phyloP scores from a whole-genome alignment of 2,888 invertebrate genomes.

The Trichopoda pennipes region DNA sequence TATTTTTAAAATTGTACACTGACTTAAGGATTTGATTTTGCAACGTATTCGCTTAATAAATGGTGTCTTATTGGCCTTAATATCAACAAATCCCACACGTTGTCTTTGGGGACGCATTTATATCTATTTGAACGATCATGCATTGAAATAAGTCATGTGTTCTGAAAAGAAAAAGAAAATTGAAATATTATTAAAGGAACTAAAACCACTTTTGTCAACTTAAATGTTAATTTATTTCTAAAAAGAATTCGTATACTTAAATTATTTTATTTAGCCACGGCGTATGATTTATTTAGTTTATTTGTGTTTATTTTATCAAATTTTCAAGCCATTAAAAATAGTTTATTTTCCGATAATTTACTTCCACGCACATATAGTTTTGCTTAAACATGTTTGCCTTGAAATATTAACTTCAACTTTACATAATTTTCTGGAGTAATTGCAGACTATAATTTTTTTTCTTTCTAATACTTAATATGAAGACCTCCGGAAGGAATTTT shows the following conservation, averaged over 20 bases:
- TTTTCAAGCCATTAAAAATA: no score
- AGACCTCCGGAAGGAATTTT: slow-evolving; percentile 51
- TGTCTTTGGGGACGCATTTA: slow-evolving; percentile 79
- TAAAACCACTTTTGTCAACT: not conserved
- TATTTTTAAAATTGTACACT: slow-evolving; percentile 30
- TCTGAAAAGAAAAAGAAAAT: slow-evolving; percentile 51
- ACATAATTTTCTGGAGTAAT: slow-evolving; percentile 4
- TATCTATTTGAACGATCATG: slow-evolving; percentile 72
- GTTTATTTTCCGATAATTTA: no score
- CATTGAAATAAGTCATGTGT: slow-evolving; percentile 70
- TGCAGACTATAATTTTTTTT: slow-evolving; percentile 4
- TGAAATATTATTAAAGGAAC: not conserved
- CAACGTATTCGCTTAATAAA: slow-evolving; percentile 78
- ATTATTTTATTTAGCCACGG: not conserved
- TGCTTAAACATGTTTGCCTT: not conserved
- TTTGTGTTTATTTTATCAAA: not conserved
- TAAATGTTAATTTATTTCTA: not conserved
- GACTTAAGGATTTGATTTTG: slow-evolving; percentile 74
- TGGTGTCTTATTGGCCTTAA: slow-evolving; percentile 75
- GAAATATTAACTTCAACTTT: not conserved
- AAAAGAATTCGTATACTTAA: not conserved
- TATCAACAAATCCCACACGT: slow-evolving; percentile 78
- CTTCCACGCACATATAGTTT: no score
- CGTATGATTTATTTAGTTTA: slow-evolving; percentile 22
- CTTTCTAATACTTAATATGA: not conserved